Evolutionary conservation across 30 jellyfish, hydroid and myxozoan genomes (phyloP).

Genomic region (Nemopilema nomurai): DNA sequence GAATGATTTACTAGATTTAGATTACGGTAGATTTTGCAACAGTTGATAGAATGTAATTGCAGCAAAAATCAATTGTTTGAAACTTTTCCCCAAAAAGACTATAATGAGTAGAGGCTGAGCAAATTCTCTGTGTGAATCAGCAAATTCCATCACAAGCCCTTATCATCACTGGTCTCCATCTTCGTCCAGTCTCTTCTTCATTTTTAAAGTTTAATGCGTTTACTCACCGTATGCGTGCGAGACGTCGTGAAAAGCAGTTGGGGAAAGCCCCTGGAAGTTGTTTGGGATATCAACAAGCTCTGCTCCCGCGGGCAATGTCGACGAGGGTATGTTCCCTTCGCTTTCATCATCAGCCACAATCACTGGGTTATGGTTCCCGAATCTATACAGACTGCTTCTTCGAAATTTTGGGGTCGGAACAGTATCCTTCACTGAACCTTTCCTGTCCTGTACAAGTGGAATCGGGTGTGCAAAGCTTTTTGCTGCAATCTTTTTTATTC

Average conservation of each 20-base stretch:
- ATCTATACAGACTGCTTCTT: conserved; percentile 39
- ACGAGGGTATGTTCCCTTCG: conserved; percentile 16
- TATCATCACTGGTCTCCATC: too few relatives aligned
- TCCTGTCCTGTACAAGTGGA: conserved; percentile 25
- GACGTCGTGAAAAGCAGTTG: conserved; percentile 39
- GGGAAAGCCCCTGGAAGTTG: conserved; percentile 40
- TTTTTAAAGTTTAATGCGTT: background rate
- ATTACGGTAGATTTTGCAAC: too few relatives aligned
- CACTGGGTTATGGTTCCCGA: conserved; percentile 27
- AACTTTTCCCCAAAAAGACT: too few relatives aligned
- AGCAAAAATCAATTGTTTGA: too few relatives aligned
- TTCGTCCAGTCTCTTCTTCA: background rate
- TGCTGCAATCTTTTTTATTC: conserved; percentile 63
- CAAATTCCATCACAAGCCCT: too few relatives aligned
- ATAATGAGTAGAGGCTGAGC: too few relatives aligned
- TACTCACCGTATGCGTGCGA: conserved; percentile 39
- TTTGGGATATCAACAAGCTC: conserved; percentile 61
- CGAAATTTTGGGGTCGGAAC: conserved; percentile 39
- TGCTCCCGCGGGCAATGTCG: conserved; percentile 47
- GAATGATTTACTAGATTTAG: too few relatives aligned
- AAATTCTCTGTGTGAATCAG: too few relatives aligned
- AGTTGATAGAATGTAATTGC: too few relatives aligned
- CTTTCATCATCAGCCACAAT: conserved; percentile 37
- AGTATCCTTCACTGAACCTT: background rate
- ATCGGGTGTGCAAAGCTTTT: conserved; percentile 50